Percentiles rank a stretch among this genome's conserved stretches.
phyloP scores from a whole-genome alignment of 1,140 invertebrate genomes.

The Eupeodes corollae region DNA sequence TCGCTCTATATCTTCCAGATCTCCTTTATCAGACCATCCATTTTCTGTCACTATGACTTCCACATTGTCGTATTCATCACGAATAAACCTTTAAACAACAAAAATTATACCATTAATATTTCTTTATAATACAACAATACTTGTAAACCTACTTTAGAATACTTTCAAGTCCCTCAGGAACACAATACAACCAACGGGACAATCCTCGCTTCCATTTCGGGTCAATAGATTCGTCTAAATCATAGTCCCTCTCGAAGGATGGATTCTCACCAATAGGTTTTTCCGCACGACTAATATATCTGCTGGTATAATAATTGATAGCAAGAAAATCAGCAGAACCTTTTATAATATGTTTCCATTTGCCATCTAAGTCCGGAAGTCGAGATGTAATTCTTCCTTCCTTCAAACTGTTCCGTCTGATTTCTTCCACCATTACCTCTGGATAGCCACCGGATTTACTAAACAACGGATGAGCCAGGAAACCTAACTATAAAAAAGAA shows the following conservation, averaged over 20 bases:
- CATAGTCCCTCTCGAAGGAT: slow-evolving; percentile 33
- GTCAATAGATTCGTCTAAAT: slow-evolving; percentile 25
- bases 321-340: slow-evolving; percentile 45
- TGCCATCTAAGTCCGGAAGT: slow-evolving; percentile 28
- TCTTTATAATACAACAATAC: slow-evolving; percentile 42
- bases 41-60: slow-evolving; percentile 58
- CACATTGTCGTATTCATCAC: slow-evolving; percentile 31
- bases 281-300: slow-evolving; percentile 22
- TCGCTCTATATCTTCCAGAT: slow-evolving; percentile 42
- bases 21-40: slow-evolving; percentile 45
- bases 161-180: slow-evolving; percentile 41
- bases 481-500: slow-evolving; percentile 43
- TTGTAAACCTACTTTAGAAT: slow-evolving; percentile 39
- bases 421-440: slow-evolving; percentile 41
- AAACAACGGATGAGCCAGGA: slow-evolving; percentile 53
- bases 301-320: slow-evolving; percentile 47
- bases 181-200: slow-evolving; percentile 47
- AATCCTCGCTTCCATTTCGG: slow-evolving; percentile 38
- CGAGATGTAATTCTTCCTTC: slow-evolving; percentile 42
- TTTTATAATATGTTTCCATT: slow-evolving; percentile 37
- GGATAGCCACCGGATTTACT: slow-evolving; percentile 50
- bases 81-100: slow-evolving; percentile 46
- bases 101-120: neutral
- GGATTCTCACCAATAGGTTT: slow-evolving; percentile 13
- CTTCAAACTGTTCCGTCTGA: slow-evolving; percentile 42